Base-by-base conservation (phyloP, 1,140 invertebrate species). In the Aphidius ervi region DNA sequence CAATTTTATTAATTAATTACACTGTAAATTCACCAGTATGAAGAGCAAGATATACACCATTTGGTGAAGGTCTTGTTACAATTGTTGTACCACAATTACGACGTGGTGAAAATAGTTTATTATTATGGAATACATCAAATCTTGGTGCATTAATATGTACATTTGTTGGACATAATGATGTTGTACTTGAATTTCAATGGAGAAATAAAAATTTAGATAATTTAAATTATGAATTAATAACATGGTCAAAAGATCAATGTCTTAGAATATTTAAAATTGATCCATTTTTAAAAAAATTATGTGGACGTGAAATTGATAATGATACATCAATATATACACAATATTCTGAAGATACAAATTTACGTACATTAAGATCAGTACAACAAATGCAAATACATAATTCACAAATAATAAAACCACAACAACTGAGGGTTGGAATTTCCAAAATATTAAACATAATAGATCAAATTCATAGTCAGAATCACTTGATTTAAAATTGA, bases 141-240 rank as follows among this genome's bases (percentile, higher is more conserved):
- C 81, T 83, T 50, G 82, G 77, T 47, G 80, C 85, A 59, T 91
- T 91, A 5, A 87, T 94, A 46, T 91, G 93, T 73, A 91, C 90
- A 6, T 94, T 98, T 80, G 87, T 92, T 45, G 94, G 94, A 0
- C 95, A 97, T 72, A 90, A 90, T 4, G 94, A 97, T 82, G 93
- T 95, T 45, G 93, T 97, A 43, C 80, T 97, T 45, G 95, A 97
- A 70, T 97, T 97, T 86, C 91, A 93, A 66, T 97, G 94, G 94
- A 83, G 92, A 61, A 84, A 87, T 47, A 85, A 86, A 63, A 81
- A 73, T 79, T 80, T 76, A 85, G 84, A 82, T 77, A 84, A 72
- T 68, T 79, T 67, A 50, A 88, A 93, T 68, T 89, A 89, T 77
- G 92, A 98, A 74, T 74, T 98, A n/a, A 86, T 98, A 0, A 97